Evolutionary conservation across 1,140 invertebrate genomes (phyloP), one percentile per base, ranked within the genome.

Genomic region (Chironomus striatipennis): DNA sequence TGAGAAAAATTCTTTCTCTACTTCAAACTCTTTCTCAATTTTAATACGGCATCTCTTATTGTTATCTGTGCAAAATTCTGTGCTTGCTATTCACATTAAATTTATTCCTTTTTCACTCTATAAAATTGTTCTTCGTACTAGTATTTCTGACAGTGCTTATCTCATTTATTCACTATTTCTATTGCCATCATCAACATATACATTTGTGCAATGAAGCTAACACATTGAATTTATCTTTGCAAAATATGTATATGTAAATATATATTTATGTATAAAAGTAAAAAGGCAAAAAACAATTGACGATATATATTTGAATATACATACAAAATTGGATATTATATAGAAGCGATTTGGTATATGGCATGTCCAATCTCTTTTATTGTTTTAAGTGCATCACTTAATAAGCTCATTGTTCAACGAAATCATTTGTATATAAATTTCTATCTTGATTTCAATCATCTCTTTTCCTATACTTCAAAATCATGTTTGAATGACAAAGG

Each of bases 31-130:
- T 57, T 34, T 34, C 47, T 12, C 8, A 12, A 12, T 57, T 57
- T 57, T 57, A 57, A 57, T n/a, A 57, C 47, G 65, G 17, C 20
- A 70, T 70, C 65, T 70, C 65, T 70, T 21, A 70, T 21, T 70
- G 65, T 70, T 70, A 21, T 70, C 65, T 18, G 17, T 70, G 65
- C 65, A 18, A 70, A 18, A 17, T 9, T 70, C 17, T 21, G 18
- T 20, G 47, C 47, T 57, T 70, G 65, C 65, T 20, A 21, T 70
- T 70, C 65, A 70, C 65, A 70, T 70, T 70, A 70, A 70, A 70
- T 70, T 70, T 70, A 70, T 20, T 57, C 47, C 47, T 70, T 70
- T 70, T 70, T 21, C 65, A 70, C 17, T 18, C 65, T 70, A 70
- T 70, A 70, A 70, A 70, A 21, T 17, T 57, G 47, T 57, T 57